Evolutionary conservation across 2,797 vertebrate genomes (phyloP), one percentile per base, ranked within the genome.

Genomic region (Echiichthys vipera): DNA sequence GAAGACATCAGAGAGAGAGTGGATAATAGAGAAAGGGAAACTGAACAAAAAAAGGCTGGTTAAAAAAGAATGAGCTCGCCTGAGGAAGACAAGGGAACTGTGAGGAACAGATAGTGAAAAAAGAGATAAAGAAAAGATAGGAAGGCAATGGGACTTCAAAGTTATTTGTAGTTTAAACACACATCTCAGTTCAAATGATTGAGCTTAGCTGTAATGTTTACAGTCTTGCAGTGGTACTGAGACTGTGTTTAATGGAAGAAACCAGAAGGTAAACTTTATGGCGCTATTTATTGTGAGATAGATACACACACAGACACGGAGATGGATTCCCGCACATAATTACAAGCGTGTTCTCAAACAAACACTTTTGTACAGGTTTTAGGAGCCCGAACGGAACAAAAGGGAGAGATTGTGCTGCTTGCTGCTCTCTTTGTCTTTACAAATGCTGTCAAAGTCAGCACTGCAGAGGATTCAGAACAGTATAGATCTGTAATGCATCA

Each of bases 121-220:
- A 43, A 42, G 29, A 67, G 63, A 80, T 72, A 79, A 82, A 66
- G 34, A 36, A 51, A 67, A 65, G 65, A 75, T 27, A 18, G 39
- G 57, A 49, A 18, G 36, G 30, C 36, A 67, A 65, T 20, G n/a
- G 73, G 58, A 51, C 40, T 63, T 67, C 55, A 65, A 73, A 69
- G 62, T 79, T 77, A 84, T 88, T 81, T 86, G 77, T 83, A 47
- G 76, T 75, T 78, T 78, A 76, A 77, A 84, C 64, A 68, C 58
- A 81, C 40, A 63, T 86, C 77, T 77, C 42, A 30, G 65, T 49
- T 46, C 20, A 69, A 49, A 78, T 82, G 76, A 90, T 80, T 65
- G 81, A 90, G 70, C 72, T 66, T 43, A 29, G 80, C 78, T 78
- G 63, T 82, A 73, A 84, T 84, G 59, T 86, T 88, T 84, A 91